Evolutionary conservation across 2,797 vertebrate species (phyloP).

Genomic region (Oryzias dopingdopingensis): DNA sequence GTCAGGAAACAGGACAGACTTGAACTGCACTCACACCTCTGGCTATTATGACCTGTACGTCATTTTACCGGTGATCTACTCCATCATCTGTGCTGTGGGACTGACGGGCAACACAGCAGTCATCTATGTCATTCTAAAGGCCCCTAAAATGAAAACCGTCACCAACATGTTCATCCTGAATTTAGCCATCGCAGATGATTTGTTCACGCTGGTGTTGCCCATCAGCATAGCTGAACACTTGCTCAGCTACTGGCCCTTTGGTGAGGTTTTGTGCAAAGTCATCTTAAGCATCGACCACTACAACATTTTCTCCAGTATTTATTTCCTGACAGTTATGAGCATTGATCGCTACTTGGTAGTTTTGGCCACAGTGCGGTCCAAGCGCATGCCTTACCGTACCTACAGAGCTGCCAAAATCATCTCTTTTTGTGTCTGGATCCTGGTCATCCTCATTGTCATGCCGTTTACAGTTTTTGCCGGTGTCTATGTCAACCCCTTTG

Average conservation of each 20-base stretch:
- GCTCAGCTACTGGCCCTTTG: conserved; percentile 86
- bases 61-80: conserved; percentile 82
- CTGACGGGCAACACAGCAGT: conserved; percentile 84
- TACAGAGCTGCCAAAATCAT: conserved; percentile 80
- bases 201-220: conserved; percentile 84
- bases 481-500: conserved; percentile 63
- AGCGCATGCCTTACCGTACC: conserved; percentile 80
- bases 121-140: conserved; percentile 86
- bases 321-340: conserved; percentile 87
- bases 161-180: conserved; percentile 90
- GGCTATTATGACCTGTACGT: conserved; percentile 74
- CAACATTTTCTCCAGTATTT: conserved; percentile 89
- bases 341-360: conserved; percentile 85
- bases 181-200: conserved; percentile 82
- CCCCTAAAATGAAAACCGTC: conserved; percentile 88
- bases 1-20: conserved; percentile 42
- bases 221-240: conserved; percentile 85
- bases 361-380: conserved; percentile 81
- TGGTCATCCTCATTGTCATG: conserved; percentile 82
- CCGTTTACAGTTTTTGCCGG: conserved; percentile 84
- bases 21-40: conserved; percentile 54
- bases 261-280: conserved; percentile 84
- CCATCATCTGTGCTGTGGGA: conserved; percentile 82
- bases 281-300: conserved; percentile 86
- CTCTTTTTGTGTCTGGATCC: conserved; percentile 83